Evolutionary conservation across 1,140 invertebrate genomes (phyloP), one percentile per base, ranked within the genome.

Genomic region (Heliconius eleuchia): DNA sequence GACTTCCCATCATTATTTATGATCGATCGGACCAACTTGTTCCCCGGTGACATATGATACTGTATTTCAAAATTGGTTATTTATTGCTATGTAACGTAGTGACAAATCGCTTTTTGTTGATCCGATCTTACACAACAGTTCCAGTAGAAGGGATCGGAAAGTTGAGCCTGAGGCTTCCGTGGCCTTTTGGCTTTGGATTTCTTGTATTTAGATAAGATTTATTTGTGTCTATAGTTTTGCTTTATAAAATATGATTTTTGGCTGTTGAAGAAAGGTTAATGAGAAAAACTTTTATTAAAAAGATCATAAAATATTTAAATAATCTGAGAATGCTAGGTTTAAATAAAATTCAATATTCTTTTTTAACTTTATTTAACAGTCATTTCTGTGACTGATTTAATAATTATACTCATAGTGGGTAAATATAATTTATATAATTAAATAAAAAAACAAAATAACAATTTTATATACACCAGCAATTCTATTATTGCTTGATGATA

Each of bases 41-140:
- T 57, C 78, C 66, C 39, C 79, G 60, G 78, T 80, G 80, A 86
- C 84, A 84, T 71, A 76, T 82, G 76, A 81, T 82, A 79, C 74
- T 78, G 70, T 82, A 79, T 81, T 85, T 82, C 80, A 71, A 82
- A 85, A 83, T 83, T 80, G 71, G 82, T 85, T 82, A 86, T 85
- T 83, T 80, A 83, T 82, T 80, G 78, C 77, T 13, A 19, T 50
- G 42, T 46, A 46, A 16, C 42, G 52, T 46, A 39, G 70, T 81
- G 82, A 86, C 80, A 81, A 85, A 83, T 84, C 42, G 78, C 18
- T 75, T 46, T 42, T 27, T 34, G 70, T 76, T 72, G 42, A 37
- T 72, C 27, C 30, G 34, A 72, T 75, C 57, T 46, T 46, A 72
- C 70, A 70, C 70, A 71, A 76, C 42, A 46, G 18, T 72, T 72